These are phyloP conservation scores for Trimorus sp. DNA, from an alignment of 2,888 invertebrate species.

Conservation along the genomic window DNA sequence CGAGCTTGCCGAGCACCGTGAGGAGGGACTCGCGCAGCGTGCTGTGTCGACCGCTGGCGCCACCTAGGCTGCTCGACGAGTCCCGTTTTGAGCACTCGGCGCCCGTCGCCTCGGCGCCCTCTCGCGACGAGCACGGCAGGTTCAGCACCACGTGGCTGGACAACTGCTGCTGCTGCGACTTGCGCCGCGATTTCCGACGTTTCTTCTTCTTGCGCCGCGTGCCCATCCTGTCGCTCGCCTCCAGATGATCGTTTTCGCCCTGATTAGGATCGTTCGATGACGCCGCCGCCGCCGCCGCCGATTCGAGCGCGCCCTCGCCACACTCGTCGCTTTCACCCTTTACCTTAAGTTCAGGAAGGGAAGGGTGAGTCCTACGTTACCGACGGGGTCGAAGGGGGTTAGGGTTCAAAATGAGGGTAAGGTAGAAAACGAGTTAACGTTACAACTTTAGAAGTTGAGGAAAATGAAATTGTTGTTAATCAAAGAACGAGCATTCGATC, in stretches of 20 bases:
- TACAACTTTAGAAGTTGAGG: no score
- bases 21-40: constrained; percentile 86
- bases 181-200: constrained; percentile 75
- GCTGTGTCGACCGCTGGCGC: constrained; percentile 80
- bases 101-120: constrained; percentile 70
- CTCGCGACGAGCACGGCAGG: constrained; percentile 66
- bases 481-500: no score
- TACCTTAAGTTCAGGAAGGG: constrained; percentile 56
- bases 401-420: no score
- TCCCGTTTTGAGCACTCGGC: constrained; percentile 78
- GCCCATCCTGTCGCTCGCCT: constrained; percentile 65
- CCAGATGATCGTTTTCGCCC: constrained; percentile 69
- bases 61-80: constrained; percentile 79
- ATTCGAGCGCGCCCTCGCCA: constrained; percentile 67
- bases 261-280: constrained; percentile 74
- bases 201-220: constrained; percentile 74
- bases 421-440: no score
- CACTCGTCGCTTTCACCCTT: constrained; percentile 70
- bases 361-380: no score
- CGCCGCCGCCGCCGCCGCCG: constrained; percentile 76
- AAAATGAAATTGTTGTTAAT: no score
- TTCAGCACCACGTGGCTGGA: constrained; percentile 77
- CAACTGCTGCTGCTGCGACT: constrained; percentile 66
- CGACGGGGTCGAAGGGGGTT: no score
- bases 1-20: constrained; percentile 85